Percentiles rank a stretch among this genome's conserved stretches.
Conservation (phyloP, 2,888 invertebrate genomes). For the Iphiclides podalirius region DNA sequence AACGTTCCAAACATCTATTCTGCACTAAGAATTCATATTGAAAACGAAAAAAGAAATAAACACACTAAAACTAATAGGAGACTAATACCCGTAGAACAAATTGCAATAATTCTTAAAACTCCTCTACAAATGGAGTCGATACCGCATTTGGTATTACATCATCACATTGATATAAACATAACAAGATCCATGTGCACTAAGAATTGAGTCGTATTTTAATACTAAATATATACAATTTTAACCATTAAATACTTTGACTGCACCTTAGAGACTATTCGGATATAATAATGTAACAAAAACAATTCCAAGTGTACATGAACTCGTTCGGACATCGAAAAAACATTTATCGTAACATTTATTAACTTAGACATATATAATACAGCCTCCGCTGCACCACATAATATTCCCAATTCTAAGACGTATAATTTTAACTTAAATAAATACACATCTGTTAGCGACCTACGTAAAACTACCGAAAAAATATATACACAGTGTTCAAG, state of each 20-base stretch:
- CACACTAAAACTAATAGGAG: constrained; percentile 76
- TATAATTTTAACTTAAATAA: constrained; percentile 22
- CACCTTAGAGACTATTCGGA: constrained; percentile 43
- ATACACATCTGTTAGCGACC: constrained; percentile 19
- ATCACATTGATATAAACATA: constrained; percentile 27
- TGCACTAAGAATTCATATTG: constrained; percentile 47
- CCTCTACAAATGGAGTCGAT: constrained; percentile 28
- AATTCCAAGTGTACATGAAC: constrained; percentile 46
- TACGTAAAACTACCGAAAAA: constrained; percentile 26
- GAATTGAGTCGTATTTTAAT: constrained; percentile 58
- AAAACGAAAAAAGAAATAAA: constrained; percentile 70
- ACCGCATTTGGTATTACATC: constrained; percentile 22
- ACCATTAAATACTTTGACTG: constrained; percentile 46
- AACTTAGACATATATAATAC: constrained; percentile 8
- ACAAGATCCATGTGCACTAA: constrained; percentile 48
- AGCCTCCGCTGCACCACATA: constrained; percentile 12
- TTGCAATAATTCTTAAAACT: constrained; percentile 57
- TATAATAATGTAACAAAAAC: constrained; percentile 40
- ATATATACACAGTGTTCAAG: constrained; percentile 21
- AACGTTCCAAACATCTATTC: constrained; percentile 57
- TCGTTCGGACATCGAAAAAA: constrained; percentile 26
- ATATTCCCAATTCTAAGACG: constrained; percentile 12
- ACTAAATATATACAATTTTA: constrained; percentile 50
- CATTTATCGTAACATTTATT: constrained; percentile 39
- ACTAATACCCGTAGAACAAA: constrained; percentile 81